A percentile compares a stretch with the other conserved stretches of the same genome.
Conservation (phyloP, 2,888 invertebrate species). For the Tetheella fluctuosa region DNA sequence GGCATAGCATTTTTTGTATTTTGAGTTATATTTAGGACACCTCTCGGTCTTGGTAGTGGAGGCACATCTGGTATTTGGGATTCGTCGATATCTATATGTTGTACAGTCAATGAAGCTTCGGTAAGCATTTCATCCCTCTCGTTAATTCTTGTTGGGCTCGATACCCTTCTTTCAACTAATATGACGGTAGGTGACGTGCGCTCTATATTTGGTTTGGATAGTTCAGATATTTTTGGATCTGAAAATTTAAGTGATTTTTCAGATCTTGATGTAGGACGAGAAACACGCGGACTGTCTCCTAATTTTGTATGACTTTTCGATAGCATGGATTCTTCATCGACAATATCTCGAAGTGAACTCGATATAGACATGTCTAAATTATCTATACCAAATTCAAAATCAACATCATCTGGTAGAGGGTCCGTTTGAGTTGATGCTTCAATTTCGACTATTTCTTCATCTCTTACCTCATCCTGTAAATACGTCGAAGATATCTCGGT, state of each 20-base stretch:
- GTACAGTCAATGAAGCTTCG: constrained; percentile 87
- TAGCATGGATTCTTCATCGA: constrained; percentile 82
- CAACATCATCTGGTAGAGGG: constrained; percentile 91
- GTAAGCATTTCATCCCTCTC: constrained; percentile 86
- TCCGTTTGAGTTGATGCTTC: constrained; percentile 94
- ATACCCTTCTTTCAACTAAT: constrained; percentile 84
- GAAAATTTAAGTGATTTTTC: constrained; percentile 83
- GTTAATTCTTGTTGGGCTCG: constrained; percentile 84
- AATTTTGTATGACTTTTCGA: constrained; percentile 77
- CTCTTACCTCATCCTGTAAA: constrained; percentile 41
- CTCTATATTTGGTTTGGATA: constrained; percentile 81
- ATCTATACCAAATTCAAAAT: constrained; percentile 85
- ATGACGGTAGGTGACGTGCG: constrained; percentile 86
- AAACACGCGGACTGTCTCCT: constrained; percentile 74
- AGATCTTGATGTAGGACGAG: constrained; percentile 82
- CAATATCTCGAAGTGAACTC: constrained; percentile 74
- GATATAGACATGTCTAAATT: constrained; percentile 75
- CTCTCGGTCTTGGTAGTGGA: constrained; percentile 70
- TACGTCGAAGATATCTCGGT: constrained; percentile 38
- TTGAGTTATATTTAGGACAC: constrained; percentile 36
- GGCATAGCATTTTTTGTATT: constrained; percentile 43
- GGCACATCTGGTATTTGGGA: constrained; percentile 73
- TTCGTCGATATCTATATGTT: constrained; percentile 85
- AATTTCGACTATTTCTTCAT: constrained; percentile 83
- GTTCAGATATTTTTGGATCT: constrained; percentile 81